Evolutionary conservation across 2,797 vertebrate genomes (phyloP), one percentile per base, ranked within the genome.

Genomic region (Syndactyla subalaris): DNA sequence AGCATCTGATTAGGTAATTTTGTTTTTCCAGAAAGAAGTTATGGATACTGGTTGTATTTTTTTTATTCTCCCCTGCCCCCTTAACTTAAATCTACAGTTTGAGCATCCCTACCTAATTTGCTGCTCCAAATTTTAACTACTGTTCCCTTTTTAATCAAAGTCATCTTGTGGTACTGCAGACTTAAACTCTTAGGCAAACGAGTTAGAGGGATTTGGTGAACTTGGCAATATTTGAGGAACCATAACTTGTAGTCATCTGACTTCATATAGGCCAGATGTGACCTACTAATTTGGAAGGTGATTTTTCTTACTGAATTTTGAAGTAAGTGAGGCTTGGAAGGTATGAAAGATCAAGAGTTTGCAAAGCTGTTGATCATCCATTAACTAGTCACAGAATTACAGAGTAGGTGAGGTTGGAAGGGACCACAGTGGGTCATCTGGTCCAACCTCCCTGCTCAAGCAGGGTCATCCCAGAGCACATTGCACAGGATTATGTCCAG

Each of bases 331-430:
- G 27, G 7, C 43, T 77, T 73, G 14, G 29, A 79, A 73, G n/a
- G 43, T 79, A 29, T 29, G 70, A 46, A 85, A 45, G 4, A 23
- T 30, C 0, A 1, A 65, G 29, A 71, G 4, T 15, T 57, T 58
- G 13, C 3, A 2, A 16, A 30, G 14, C 19, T 36, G 7, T 61
- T 88, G 10, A 3, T 36, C 0, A 1, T 43, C 17, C 14, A 30
- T 58, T 36, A 68, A 22, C 7, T 11, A 30, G 45, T 34, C 48
- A 61, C 10, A 34, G 62, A 65, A 46, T 18, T 32, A 45, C 32
- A 34, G 39, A 34, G 14, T 61, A 48, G 24, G 36, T 52, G 23
- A 46, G 19, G 11, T 20, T 52, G 63, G 39, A 68, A 61, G 24
- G 24, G 34, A 46, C 16, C 20, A 8, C 13, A 61, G 29, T 21